Evolutionary conservation across 2,888 invertebrate genomes (phyloP), one percentile per base, ranked within the genome.

Genomic region (Apoda limacodes): DNA sequence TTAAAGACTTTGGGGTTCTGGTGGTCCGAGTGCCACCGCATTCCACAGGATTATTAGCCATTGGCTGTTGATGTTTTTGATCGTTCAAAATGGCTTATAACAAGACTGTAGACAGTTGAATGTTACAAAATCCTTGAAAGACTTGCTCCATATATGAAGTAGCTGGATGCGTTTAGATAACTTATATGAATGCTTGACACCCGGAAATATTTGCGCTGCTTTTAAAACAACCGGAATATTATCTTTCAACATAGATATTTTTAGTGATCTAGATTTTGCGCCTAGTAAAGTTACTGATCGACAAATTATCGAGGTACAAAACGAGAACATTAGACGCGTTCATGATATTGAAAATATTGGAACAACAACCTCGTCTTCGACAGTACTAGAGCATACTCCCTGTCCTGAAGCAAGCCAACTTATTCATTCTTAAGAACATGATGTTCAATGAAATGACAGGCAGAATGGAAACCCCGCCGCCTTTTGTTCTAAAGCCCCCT

Each of bases 281-380:
- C 25, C 40, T 40, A 42, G 47, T 43, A 27, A 34, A 35, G 26
- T 25, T 19, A 15, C 33, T 33, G 42, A 33, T 34, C 42, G 35
- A 39, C 26, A 13, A 32, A n/a, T n/a, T n/a, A n/a, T n/a, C n/a
- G n/a, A n/a, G n/a, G n/a, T n/a, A n/a, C n/a, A n/a, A n/a, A n/a
- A n/a, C n/a, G n/a, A n/a, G n/a, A n/a, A n/a, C n/a, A n/a, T n/a
- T n/a, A n/a, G n/a, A n/a, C n/a, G n/a, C n/a, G n/a, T n/a, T n/a
- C n/a, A n/a, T n/a, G n/a, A n/a, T 23, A 3, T n/a, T 13, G 7
- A 23, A 3, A 23, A n/a, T 7, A 23, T 12, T 5, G 23, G 4
- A 23, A 12, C 10, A 5, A 23, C 5, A 23, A 23, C 4, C 23
- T 13, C 23, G 13, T 23, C 11, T 12, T 13, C 23, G 10, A 12